These are phyloP conservation scores for Dysidea cf. avara DNA, from an alignment of 37 sponge, comb jelly and placozoan species.

Conservation along the genomic window DNA sequence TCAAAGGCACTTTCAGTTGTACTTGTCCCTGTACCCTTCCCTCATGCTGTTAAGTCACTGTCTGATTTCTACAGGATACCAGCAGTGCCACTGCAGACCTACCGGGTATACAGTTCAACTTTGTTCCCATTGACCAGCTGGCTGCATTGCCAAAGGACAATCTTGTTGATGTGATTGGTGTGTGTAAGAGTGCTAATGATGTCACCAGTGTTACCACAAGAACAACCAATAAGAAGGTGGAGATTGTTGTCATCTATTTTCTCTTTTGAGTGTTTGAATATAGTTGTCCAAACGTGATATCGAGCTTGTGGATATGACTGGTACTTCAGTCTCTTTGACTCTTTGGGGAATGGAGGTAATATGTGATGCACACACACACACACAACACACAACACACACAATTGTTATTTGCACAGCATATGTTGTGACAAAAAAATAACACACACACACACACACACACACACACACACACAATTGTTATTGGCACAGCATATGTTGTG, in stretches of 20 bases:
- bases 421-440: too few relatives aligned
- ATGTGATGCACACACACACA: not conserved
- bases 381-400: too few relatives aligned
- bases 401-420: too few relatives aligned
- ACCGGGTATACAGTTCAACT: slow-evolving; percentile 72
- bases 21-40: not conserved
- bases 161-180: slow-evolving; percentile 83
- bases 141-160: slow-evolving; percentile 53
- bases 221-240: slow-evolving; percentile 41
- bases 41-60: not conserved
- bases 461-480: too few relatives aligned
- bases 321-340: slow-evolving; percentile 56
- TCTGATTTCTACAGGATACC: slow-evolving; percentile 47
- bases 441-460: too few relatives aligned
- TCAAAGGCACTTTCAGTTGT: not conserved
- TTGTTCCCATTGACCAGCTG: slow-evolving; percentile 55
- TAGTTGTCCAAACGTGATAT: slow-evolving; percentile 78
- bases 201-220: slow-evolving; percentile 50
- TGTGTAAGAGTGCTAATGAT: slow-evolving; percentile 64
- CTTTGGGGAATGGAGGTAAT: slow-evolving; percentile 79
- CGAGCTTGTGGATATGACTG: slow-evolving; percentile 73
- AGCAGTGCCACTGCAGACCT: slow-evolving; percentile 37
- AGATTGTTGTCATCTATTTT: not conserved
- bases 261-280: not conserved
- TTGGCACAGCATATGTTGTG: too few relatives aligned